A percentile compares a stretch with the other conserved stretches of the same genome.
phyloP scores from a whole-genome alignment of 1,140 invertebrate species.

The Listronotus bonariensis region DNA sequence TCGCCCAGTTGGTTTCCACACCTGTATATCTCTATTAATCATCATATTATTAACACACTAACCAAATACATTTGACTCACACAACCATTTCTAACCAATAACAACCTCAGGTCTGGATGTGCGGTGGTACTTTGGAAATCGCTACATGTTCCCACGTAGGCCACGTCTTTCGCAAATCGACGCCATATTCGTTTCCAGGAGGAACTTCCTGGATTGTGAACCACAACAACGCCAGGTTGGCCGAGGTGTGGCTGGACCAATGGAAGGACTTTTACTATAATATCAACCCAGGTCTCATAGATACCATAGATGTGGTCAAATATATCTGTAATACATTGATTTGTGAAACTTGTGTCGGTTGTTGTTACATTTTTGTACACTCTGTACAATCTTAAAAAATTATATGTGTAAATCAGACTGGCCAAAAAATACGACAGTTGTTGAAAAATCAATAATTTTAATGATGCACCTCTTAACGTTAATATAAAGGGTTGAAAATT shows the following conservation, averaged over 20 bases:
- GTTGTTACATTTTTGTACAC: too few relatives aligned
- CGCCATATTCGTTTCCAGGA: constrained; percentile 98
- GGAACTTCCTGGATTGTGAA: constrained; percentile 97
- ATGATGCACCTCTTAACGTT: too few relatives aligned
- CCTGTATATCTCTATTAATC: too few relatives aligned
- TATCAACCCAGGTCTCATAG: constrained; percentile 87
- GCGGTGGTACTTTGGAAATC: constrained; percentile 93
- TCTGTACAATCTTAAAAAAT: too few relatives aligned
- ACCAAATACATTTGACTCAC: too few relatives aligned
- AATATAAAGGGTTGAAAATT: too few relatives aligned
- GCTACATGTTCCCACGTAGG: constrained; percentile 98
- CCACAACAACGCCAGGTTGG: constrained; percentile 95
- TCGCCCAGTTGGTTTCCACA: too few relatives aligned
- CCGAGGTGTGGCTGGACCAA: constrained; percentile 97
- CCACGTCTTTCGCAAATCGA: constrained; percentile 98
- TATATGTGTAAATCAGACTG: too few relatives aligned
- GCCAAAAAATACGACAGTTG: too few relatives aligned
- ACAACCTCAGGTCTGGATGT: constrained; percentile 91
- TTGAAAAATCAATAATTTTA: too few relatives aligned
- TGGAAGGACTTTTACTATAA: constrained; percentile 99
- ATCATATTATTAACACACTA: too few relatives aligned
- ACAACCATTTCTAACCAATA: constrained; percentile 34
- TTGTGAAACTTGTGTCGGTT: too few relatives aligned
- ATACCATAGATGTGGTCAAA: constrained; percentile 6
- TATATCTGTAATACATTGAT: background rate